Conservation (phyloP, 2,113 vertebrate species). For the Silurus glanis region DNA sequence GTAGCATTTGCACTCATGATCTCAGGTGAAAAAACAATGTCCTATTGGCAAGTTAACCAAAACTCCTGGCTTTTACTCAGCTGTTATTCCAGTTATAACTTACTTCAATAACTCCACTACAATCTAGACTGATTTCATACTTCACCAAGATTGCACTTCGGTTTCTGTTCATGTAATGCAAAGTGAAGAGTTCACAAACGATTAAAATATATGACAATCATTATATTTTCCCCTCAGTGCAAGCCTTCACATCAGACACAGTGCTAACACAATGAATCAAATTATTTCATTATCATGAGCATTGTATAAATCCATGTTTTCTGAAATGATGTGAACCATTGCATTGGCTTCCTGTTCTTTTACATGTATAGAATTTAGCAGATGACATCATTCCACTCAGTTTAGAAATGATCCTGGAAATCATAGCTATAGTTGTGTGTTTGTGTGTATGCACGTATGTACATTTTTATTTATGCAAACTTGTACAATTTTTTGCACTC, state of each 20-base stretch:
- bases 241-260: not conserved
- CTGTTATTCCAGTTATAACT: not conserved
- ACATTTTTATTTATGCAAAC: not conserved
- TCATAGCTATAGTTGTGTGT: not conserved
- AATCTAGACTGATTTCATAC: not conserved
- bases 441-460: not conserved
- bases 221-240: not conserved
- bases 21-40: not conserved
- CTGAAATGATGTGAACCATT: not conserved
- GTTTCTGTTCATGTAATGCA: not conserved
- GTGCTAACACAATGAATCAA: not conserved
- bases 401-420: not conserved
- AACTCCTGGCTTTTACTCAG: not conserved
- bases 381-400: not conserved
- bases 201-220: slow-evolving; percentile 4
- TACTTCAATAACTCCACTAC: not conserved
- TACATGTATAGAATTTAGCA: not conserved
- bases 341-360: not conserved
- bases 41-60: not conserved
- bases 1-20: not conserved
- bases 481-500: not conserved
- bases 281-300: not conserved
- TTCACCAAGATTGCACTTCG: not conserved
- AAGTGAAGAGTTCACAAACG: not conserved
- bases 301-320: not conserved